These are phyloP conservation scores for Balaenoptera acutorostrata DNA, from an alignment of 2,113 vertebrate genomes.

Conservation along the genomic window DNA sequence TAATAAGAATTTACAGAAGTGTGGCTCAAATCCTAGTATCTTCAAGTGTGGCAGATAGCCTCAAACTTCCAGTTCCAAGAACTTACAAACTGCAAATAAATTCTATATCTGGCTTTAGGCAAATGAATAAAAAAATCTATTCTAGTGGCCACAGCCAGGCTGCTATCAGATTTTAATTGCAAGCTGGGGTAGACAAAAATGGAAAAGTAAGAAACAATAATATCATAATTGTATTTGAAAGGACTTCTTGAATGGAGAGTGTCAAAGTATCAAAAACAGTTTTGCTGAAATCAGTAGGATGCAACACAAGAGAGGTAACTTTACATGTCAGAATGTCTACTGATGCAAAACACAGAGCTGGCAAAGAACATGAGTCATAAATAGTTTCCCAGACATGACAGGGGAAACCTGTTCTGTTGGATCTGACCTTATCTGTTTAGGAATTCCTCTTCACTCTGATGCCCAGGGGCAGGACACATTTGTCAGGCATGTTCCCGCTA, in stretches of 20 bases:
- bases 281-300: slow-evolving; percentile 22
- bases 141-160: neutral
- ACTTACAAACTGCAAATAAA: neutral
- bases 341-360: slow-evolving; percentile 5
- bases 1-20: slow-evolving; percentile 4
- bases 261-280: neutral
- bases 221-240: neutral
- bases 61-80: slow-evolving; percentile 1
- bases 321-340: neutral
- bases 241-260: neutral
- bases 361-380: neutral
- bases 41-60: neutral
- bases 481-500: neutral
- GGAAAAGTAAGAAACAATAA: slow-evolving; percentile 31
- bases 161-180: neutral
- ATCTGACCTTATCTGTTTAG: neutral
- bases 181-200: slow-evolving; percentile 17
- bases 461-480: neutral
- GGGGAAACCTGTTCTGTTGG: slow-evolving; percentile 1
- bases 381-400: neutral
- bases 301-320: neutral
- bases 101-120: neutral
- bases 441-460: slow-evolving; percentile 2
- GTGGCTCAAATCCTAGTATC: neutral
- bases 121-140: slow-evolving; percentile 26